Evolutionary conservation across 2,113 vertebrate genomes (phyloP).

Genomic region (Catharus fuscescens): DNA sequence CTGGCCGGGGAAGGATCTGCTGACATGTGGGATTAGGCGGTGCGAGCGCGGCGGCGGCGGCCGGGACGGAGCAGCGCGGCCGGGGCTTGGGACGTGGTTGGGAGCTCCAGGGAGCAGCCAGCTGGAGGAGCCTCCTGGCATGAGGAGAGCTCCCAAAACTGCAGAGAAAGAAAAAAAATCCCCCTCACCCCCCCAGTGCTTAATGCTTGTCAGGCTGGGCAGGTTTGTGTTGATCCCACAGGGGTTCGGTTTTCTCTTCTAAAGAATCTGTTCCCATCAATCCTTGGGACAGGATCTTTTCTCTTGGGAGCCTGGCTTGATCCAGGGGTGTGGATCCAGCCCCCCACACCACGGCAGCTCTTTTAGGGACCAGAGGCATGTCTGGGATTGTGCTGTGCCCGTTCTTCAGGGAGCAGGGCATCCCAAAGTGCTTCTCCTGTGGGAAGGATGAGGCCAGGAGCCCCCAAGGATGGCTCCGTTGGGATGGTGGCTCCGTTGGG

Average conservation of each 20-base stretch:
- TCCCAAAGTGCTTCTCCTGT: fast-evolving
- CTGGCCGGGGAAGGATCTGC: slow-evolving; percentile 54
- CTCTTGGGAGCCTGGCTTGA: background rate
- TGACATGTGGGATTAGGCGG: slow-evolving; percentile 66
- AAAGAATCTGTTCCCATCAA: fast-evolving
- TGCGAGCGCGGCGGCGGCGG: background rate
- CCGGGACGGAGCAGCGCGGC: background rate
- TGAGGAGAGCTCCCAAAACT: background rate
- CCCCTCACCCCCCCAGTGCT: fast-evolving
- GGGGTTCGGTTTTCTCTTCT: background rate
- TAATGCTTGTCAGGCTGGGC: background rate
- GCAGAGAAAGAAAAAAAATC: fast-evolving
- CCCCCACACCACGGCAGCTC: fast-evolving
- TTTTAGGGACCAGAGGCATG: background rate
- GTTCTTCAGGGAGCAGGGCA: fast-evolving
- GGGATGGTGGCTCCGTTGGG: fast-evolving
- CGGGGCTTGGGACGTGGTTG: background rate
- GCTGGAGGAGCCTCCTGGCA: background rate
- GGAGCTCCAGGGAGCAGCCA: background rate
- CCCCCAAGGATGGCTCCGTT: fast-evolving
- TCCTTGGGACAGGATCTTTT: background rate
- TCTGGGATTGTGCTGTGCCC: fast-evolving
- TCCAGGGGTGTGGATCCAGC: background rate
- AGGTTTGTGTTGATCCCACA: background rate
- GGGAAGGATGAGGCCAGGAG: fast-evolving